These are phyloP conservation scores for Polietes domitor DNA, from an alignment of 2,888 invertebrate species.

Conservation along the genomic window DNA sequence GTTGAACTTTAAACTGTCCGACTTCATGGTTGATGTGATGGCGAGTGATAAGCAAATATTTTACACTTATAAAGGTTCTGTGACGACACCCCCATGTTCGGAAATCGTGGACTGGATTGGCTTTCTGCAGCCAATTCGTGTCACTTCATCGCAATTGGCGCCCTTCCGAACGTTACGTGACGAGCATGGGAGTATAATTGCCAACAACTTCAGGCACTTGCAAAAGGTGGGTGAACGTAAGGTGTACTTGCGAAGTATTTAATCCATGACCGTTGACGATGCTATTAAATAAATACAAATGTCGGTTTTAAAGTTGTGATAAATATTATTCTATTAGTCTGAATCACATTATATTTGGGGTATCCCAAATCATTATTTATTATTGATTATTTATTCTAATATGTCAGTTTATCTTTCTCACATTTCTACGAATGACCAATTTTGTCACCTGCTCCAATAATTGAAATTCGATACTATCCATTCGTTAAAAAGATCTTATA, in stretches of 20 bases:
- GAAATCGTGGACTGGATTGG: conserved; percentile 68
- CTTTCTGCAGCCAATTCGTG: conserved; percentile 59
- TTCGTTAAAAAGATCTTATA: no score
- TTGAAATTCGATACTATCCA: no score
- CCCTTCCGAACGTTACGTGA: conserved; percentile 61
- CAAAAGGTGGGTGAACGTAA: conserved; percentile 64
- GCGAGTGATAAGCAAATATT: conserved; percentile 43
- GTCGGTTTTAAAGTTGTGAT: no score
- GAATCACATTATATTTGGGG: no score
- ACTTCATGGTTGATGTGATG: conserved; percentile 57
- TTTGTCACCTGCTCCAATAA: no score
- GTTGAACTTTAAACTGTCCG: conserved; percentile 54
- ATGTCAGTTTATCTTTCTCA: no score
- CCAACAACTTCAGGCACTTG: conserved; percentile 68
- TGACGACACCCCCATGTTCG: conserved; percentile 70
- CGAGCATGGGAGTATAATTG: conserved; percentile 60
- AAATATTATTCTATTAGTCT: no score
- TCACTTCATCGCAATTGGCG: conserved; percentile 58
- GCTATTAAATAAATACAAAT: no score
- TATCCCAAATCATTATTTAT: no score
- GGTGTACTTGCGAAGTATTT: conserved; percentile 11
- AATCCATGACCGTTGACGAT: no score
- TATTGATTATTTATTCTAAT: no score
- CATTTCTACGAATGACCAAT: no score
- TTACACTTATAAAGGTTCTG: conserved; percentile 67